A percentile compares a stretch with the other conserved stretches of the same genome.
Conservation (phyloP, 2,113 vertebrate genomes). For the Grallaria varia region DNA sequence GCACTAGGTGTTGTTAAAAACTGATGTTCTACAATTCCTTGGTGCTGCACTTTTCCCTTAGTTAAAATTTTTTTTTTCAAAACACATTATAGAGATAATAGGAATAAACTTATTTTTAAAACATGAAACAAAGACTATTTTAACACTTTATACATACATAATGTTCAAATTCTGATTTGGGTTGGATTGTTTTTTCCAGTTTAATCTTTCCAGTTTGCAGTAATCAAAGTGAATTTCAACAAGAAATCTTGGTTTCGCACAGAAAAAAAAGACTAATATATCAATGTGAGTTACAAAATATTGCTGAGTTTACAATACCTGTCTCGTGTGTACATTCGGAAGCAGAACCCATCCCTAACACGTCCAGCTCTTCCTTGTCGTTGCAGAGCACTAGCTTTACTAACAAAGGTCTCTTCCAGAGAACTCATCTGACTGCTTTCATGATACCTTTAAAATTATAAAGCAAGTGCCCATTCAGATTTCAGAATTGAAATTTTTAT, state of each 20-base stretch:
- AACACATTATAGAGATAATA: neutral
- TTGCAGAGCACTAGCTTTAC: constrained; percentile 96
- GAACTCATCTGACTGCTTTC: constrained; percentile 99
- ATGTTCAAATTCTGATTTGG: neutral
- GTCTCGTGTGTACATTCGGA: constrained; percentile 88
- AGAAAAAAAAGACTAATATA: neutral
- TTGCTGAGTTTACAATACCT: constrained; percentile 59
- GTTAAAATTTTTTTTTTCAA: neutral
- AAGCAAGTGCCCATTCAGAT: neutral
- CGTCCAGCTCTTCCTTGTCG: constrained; percentile 95
- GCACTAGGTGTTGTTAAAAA: neutral
- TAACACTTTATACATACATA: accelerated
- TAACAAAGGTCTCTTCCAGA: constrained; percentile 94
- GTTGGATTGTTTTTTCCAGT: neutral
- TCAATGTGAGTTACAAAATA: neutral
- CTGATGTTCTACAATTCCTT: neutral
- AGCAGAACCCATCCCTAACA: constrained; percentile 90
- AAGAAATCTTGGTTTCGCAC: neutral
- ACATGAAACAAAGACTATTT: neutral
- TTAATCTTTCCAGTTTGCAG: neutral
- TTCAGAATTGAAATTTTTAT: neutral
- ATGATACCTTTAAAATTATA: constrained; percentile 81
- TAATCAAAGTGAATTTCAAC: neutral
- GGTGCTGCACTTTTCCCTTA: neutral
- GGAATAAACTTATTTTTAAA: neutral